phyloP scores from a whole-genome alignment of 2,888 invertebrate genomes.

The Diachrysia chrysitis region DNA sequence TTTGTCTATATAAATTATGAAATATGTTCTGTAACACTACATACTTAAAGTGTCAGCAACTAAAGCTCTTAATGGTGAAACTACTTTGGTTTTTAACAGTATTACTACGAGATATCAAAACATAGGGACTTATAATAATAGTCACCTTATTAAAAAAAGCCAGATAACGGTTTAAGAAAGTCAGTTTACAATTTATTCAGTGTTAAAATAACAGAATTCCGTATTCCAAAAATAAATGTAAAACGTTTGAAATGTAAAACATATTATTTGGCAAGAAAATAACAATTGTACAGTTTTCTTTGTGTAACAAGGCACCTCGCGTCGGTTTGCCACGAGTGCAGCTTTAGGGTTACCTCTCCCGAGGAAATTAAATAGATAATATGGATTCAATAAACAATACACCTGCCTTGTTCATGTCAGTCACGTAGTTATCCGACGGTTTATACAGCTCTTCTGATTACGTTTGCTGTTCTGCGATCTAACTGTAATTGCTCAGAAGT shows the following conservation, averaged over 20 bases:
- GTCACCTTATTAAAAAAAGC: too few relatives aligned
- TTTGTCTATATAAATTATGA: too few relatives aligned
- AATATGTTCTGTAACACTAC: background rate
- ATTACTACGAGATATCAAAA: too few relatives aligned
- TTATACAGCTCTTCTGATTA: conserved; percentile 26
- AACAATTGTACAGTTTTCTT: conserved; percentile 20
- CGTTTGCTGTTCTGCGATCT: conserved; percentile 44
- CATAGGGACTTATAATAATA: too few relatives aligned
- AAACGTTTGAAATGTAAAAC: background rate
- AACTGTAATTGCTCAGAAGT: conserved; percentile 23
- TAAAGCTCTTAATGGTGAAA: too few relatives aligned
- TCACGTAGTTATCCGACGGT: conserved; percentile 43
- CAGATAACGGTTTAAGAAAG: too few relatives aligned
- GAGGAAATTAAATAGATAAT: conserved; percentile 22
- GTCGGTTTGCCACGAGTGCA: conserved; percentile 21
- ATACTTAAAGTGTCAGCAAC: too few relatives aligned
- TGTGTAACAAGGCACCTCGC: conserved; percentile 23
- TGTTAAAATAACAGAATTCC: background rate
- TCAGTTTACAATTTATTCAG: too few relatives aligned
- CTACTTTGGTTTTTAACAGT: too few relatives aligned
- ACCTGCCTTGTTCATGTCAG: conserved; percentile 45
- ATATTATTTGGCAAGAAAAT: conserved; percentile 7
- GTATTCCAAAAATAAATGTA: background rate
- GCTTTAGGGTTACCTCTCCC: conserved; percentile 13
- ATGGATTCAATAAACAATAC: conserved; percentile 45